A percentile compares a stretch with the other conserved stretches of the same genome.
phyloP scores from a whole-genome alignment of 2,888 invertebrate species.

The Eupithecia centaureata region DNA sequence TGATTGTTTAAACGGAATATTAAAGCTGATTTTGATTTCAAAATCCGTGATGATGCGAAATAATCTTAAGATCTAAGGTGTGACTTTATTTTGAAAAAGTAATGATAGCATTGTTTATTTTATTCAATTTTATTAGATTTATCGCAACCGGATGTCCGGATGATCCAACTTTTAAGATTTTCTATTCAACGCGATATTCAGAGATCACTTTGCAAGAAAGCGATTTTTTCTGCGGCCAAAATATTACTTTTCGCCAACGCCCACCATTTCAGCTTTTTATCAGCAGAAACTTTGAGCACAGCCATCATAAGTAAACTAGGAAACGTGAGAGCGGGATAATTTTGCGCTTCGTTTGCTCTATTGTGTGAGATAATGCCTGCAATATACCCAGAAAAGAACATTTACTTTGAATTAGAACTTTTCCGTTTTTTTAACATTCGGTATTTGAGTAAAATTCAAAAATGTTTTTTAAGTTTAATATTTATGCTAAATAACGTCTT shows the following conservation, averaged over 20 bases:
- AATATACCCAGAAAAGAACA: background rate
- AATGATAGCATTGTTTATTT: no score
- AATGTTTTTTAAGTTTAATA: no score
- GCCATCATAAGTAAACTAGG: slow-evolving; percentile 70
- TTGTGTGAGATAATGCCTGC: slow-evolving; percentile 59
- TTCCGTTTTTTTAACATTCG: no score
- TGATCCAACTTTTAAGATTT: no score
- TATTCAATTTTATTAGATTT: no score
- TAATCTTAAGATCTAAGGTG: background rate
- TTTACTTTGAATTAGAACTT: background rate
- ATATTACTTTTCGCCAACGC: slow-evolving; percentile 38
- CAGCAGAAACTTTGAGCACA: slow-evolving; percentile 74
- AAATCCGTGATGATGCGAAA: background rate
- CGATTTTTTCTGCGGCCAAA: background rate
- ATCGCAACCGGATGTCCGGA: no score
- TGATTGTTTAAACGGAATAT: no score
- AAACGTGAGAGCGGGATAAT: slow-evolving; percentile 74
- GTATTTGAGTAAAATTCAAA: no score
- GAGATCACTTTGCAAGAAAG: background rate
- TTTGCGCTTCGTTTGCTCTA: slow-evolving; percentile 76
- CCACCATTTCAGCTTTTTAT: slow-evolving; percentile 80
- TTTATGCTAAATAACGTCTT: no score
- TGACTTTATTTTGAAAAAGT: no score
- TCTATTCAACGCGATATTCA: background rate
- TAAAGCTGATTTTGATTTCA: no score